Evolutionary conservation across 2,888 invertebrate species (phyloP).

Genomic region (Pyrrhia umbra): DNA sequence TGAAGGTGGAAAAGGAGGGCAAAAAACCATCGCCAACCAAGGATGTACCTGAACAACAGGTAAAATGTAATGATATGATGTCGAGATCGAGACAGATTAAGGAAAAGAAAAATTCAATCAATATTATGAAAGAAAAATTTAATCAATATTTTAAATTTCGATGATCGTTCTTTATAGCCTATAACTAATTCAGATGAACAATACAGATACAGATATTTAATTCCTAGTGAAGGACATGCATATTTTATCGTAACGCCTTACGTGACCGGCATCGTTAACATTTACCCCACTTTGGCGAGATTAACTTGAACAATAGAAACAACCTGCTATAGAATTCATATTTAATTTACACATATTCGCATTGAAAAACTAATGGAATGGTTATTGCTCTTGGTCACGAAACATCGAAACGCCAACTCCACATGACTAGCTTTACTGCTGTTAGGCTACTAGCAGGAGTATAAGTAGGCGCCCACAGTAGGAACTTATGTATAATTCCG

Average conservation of each 20-base stretch:
- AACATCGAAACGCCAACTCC: slow-evolving; percentile 72
- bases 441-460: slow-evolving; percentile 34
- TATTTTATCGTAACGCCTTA: slow-evolving; percentile 57
- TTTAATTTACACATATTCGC: slow-evolving; percentile 77
- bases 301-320: slow-evolving; percentile 71
- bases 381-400: slow-evolving; percentile 82
- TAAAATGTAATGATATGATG: slow-evolving; percentile 60
- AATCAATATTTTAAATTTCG: slow-evolving; percentile 24
- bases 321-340: slow-evolving; percentile 68
- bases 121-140: slow-evolving; percentile 26
- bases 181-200: slow-evolving; percentile 29
- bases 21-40: slow-evolving; percentile 76
- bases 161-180: slow-evolving; percentile 20
- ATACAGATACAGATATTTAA: slow-evolving; percentile 42
- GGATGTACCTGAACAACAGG: slow-evolving; percentile 79
- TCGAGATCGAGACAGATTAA: slow-evolving; percentile 30
- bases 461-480: too few relatives aligned
- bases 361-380: slow-evolving; percentile 79
- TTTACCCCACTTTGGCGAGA: slow-evolving; percentile 63
- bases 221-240: slow-evolving; percentile 38
- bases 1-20: slow-evolving; percentile 79
- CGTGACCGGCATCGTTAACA: slow-evolving; percentile 69
- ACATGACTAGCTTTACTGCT: slow-evolving; percentile 70
- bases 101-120: slow-evolving; percentile 35
- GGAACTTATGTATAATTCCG: too few relatives aligned